Base-by-base conservation (phyloP, 1,140 invertebrate genomes). In the Proales similis region DNA sequence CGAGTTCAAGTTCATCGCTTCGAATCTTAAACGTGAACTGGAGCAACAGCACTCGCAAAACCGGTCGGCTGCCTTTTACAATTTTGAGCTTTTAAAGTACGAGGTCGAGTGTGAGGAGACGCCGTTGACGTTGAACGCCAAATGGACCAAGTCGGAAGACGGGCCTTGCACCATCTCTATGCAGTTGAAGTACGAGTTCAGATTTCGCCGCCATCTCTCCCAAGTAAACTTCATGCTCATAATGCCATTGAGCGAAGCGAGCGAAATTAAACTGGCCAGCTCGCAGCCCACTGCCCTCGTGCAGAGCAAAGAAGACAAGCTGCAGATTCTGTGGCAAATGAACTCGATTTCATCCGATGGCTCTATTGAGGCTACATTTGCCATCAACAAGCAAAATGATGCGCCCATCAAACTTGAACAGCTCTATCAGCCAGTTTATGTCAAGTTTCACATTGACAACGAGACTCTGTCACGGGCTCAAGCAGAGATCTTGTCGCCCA, bases 401-500 rank as follows among this genome's bases (percentile, higher is more conserved):
- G 9, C 17, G 3, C 9, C 9, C 9, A 9, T 14, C 9, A 57
- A 57, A n/a, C 19, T 42, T 5, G 36, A 57, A 17, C 33, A 57
- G 12, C 29, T 57, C 1, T 57, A 42, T 27, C 51, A 57, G 29
- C 51, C 51, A 5, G 51, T 57, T 20, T 57, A 57, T 36, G 20
- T 42, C 4, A 57, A 57, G 22, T 57, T 57, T 57, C 51, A 57
- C 27, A 57, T 57, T 26, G 51, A 57, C 36, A 57, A 57, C 20
- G 51, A 57, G 7, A 57, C 51, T 12, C 30, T 57, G 36, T 57
- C 51, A 3, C 39, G 19, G 30, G 36, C 45, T 24, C 39, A 57
- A 39, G 39, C 45, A n/a, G 32, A 7, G 11, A 57, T 57, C 19
- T 27, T 11, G 4, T 42, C 36, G 19, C 11, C 9, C 7, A 57